Base-by-base conservation (phyloP, 2,888 invertebrate species). In the Ochlodes sylvanus region DNA sequence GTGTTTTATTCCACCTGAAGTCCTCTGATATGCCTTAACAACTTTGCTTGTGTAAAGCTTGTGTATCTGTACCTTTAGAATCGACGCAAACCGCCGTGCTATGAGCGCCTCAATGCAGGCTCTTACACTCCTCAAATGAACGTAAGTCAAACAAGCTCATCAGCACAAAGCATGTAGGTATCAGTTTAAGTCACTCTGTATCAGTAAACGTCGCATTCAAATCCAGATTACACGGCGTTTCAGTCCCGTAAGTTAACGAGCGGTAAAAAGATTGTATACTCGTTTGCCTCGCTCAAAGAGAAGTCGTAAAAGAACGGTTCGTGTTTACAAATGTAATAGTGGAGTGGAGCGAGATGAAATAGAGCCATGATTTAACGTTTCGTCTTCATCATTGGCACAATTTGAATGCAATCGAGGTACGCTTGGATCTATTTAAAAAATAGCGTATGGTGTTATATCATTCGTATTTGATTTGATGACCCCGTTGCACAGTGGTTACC, bases 371-470 rank as follows among this genome's bases (percentile, higher is more conserved):
- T 60, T 56, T 56, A 56, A 56, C 56, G 56, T 56, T 15, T 17
- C 52, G 15, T 56, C 9, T 34, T 9, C 15, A 38, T 34, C 56
- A 15, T 34, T n/a, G 47, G 19, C 19, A 63, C 66, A 71, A 73
- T 72, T 69, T 57, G 47, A 69, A 71, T 73, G 70, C 74, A 76
- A 75, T 75, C 67, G 57, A 71, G 72, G 74, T 74, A 27, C 27
- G 27, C 3, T 27, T 27, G 27, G 27, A 4, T 27, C 27, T 27
- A n/a, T 27, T 27, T 4, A 27, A 27, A 2, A 27, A 27, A 27
- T 5, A 27, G 27, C 5, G 27, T 27, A 27, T 5, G 2, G 27
- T 27, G 27, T 27, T 27, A 27, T 27, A 27, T 27, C 27, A 4
- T 27, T 27, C 27, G 27, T 27, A 27, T 27, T 27, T 27, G 27